A percentile compares a stretch with the other conserved stretches of the same genome.
phyloP scores from a whole-genome alignment of 2,888 invertebrate species.

The Seira sanloemensis region DNA sequence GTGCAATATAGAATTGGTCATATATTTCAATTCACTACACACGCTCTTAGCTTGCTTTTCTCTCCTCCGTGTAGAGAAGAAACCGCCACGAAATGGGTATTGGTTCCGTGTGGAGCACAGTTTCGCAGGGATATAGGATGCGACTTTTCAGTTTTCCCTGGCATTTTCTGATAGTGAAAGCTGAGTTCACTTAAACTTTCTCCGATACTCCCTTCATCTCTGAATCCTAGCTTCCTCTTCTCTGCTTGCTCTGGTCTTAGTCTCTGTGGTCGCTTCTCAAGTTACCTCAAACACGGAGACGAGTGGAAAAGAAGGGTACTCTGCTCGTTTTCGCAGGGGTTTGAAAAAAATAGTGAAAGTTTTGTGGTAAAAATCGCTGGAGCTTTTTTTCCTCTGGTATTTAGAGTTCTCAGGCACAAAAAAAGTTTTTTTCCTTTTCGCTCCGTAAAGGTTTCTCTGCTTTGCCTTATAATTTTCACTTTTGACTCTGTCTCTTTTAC shows the following conservation, averaged over 20 bases:
- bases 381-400: too few species aligned
- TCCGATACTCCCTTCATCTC: background rate
- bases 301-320: background rate
- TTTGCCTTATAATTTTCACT: background rate
- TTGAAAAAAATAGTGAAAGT: background rate
- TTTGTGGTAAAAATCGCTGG: background rate
- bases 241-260: background rate
- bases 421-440: background rate
- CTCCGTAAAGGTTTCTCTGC: background rate
- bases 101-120: background rate
- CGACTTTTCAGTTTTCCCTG: background rate
- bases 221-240: background rate
- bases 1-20: slow-evolving; percentile 46
- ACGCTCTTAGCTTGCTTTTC: slow-evolving; percentile 9
- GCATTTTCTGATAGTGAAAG: slow-evolving; percentile 14
- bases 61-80: background rate
- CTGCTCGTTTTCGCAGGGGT: background rate
- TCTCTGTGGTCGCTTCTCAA: background rate
- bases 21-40: slow-evolving; percentile 48
- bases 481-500: background rate
- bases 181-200: background rate
- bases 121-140: background rate
- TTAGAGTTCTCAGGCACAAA: background rate
- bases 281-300: background rate
- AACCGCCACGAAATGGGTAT: background rate